Evolutionary conservation across 2,888 invertebrate genomes (phyloP).

Genomic region (Pteria penguin): DNA sequence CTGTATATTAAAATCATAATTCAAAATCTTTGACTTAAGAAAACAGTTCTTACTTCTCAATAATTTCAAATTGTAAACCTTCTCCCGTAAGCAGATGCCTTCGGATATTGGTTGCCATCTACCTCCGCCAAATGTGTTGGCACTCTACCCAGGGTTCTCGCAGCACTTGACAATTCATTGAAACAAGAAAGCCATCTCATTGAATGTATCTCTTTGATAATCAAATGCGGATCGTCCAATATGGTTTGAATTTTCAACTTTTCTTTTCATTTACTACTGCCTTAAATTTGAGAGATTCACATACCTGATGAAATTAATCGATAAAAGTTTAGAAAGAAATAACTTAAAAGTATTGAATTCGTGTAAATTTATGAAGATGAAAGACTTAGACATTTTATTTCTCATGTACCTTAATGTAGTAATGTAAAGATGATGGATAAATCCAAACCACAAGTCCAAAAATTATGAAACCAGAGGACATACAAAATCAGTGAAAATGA

Average conservation of each 20-base stretch:
- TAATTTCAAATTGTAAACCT: slow-evolving; percentile 3
- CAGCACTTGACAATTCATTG: slow-evolving; percentile 32
- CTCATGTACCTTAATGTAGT: slow-evolving; percentile 35
- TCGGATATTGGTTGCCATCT: slow-evolving; percentile 15
- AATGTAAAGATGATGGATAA: too few relatives aligned
- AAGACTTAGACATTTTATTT: neutral
- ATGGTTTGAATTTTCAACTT: slow-evolving; percentile 33
- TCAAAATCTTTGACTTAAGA: neutral
- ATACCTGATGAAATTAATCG: too few relatives aligned
- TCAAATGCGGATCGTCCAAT: slow-evolving; percentile 40
- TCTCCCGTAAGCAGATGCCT: slow-evolving; percentile 42
- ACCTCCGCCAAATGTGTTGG: slow-evolving; percentile 32
- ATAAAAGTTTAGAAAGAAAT: neutral
- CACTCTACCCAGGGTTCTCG: slow-evolving; percentile 29
- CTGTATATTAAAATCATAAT: neutral
- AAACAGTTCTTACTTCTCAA: neutral
- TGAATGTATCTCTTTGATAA: slow-evolving; percentile 44
- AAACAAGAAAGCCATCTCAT: slow-evolving; percentile 48
- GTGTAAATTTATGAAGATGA: neutral
- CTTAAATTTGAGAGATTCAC: neutral
- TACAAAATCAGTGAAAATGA: too few relatives aligned
- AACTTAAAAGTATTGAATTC: neutral
- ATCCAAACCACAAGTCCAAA: too few relatives aligned
- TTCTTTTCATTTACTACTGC: slow-evolving; percentile 29
- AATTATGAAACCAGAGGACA: too few relatives aligned